phyloP scores from a whole-genome alignment of 2,888 invertebrate genomes.

The Lasioglossum zephyrum region DNA sequence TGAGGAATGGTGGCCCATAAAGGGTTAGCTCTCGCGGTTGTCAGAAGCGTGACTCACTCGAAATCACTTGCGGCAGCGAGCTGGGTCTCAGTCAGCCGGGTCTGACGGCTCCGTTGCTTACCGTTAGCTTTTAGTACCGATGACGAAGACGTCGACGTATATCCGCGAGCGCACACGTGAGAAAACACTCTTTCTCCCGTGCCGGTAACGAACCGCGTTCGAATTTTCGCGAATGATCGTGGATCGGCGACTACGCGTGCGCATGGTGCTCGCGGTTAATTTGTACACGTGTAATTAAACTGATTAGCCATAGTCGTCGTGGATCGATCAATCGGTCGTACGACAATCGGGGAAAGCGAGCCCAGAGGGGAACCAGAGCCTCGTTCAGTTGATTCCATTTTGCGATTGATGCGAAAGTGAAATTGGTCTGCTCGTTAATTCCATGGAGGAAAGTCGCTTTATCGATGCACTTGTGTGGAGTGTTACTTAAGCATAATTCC shows the following conservation, averaged over 20 bases:
- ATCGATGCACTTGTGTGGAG: not conserved
- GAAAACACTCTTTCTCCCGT: constrained; percentile 58
- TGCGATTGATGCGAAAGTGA: constrained; percentile 13
- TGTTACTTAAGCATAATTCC: not conserved
- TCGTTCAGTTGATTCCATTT: not conserved
- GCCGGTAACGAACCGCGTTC: not conserved
- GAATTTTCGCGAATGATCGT: constrained; percentile 20
- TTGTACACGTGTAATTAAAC: constrained; percentile 42
- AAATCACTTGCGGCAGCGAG: constrained; percentile 56
- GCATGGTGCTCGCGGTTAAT: constrained; percentile 22
- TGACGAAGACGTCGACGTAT: constrained; percentile 42
- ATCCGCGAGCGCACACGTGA: constrained; percentile 62
- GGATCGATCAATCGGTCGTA: constrained; percentile 29
- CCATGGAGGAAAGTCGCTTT: not conserved
- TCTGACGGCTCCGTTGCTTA: constrained; percentile 55
- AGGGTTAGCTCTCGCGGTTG: constrained; percentile 10
- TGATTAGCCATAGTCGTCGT: constrained; percentile 6
- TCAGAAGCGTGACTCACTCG: constrained; percentile 7
- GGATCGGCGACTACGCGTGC: not conserved
- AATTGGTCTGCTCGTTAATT: constrained; percentile 16
- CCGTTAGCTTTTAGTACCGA: constrained; percentile 68
- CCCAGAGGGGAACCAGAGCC: not conserved
- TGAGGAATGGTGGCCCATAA: not conserved
- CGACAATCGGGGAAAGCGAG: constrained; percentile 25
- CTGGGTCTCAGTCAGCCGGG: not conserved